Conservation (phyloP, 2,888 invertebrate species). For the Emmelina monodactyla region DNA sequence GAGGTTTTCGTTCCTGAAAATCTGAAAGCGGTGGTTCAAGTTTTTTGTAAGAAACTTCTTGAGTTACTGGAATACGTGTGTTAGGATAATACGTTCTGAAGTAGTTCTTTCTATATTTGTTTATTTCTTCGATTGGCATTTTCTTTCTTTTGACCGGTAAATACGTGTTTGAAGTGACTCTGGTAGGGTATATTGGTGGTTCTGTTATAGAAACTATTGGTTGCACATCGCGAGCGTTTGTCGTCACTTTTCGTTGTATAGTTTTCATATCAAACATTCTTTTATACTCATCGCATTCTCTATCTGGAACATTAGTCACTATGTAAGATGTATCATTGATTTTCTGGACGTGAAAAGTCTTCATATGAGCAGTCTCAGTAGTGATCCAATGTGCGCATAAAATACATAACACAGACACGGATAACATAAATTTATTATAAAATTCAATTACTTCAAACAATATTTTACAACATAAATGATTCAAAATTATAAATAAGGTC, state of each 20-base stretch:
- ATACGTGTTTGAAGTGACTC: slow-evolving; percentile 8
- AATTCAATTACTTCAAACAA: too few species aligned
- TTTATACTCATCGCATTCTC: slow-evolving; percentile 20
- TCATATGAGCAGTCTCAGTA: slow-evolving; percentile 27
- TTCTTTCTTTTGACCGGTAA: slow-evolving; percentile 17
- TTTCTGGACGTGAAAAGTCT: slow-evolving; percentile 42
- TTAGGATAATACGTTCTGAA: too few species aligned
- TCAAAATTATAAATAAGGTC: neutral
- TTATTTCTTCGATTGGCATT: slow-evolving; percentile 28
- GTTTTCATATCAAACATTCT: slow-evolving; percentile 10
- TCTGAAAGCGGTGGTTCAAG: too few species aligned
- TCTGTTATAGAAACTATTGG: slow-evolving; percentile 22
- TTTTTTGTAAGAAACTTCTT: too few species aligned
- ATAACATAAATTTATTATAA: slow-evolving; percentile 5
- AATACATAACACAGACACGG: slow-evolving; percentile 19
- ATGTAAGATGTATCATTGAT: slow-evolving; percentile 40
- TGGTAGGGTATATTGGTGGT: too few species aligned
- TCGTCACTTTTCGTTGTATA: slow-evolving; percentile 12
- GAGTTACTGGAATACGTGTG: too few species aligned
- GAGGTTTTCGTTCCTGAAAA: too few species aligned
- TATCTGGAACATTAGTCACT: slow-evolving; percentile 36
- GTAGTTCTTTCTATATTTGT: slow-evolving; percentile 38
- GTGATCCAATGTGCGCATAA: slow-evolving; percentile 29
- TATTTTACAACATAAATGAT: neutral
- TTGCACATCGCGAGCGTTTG: slow-evolving; percentile 3